Evolutionary conservation across 2,113 vertebrate species (phyloP).

Genomic region (Hypanus sabinus): DNA sequence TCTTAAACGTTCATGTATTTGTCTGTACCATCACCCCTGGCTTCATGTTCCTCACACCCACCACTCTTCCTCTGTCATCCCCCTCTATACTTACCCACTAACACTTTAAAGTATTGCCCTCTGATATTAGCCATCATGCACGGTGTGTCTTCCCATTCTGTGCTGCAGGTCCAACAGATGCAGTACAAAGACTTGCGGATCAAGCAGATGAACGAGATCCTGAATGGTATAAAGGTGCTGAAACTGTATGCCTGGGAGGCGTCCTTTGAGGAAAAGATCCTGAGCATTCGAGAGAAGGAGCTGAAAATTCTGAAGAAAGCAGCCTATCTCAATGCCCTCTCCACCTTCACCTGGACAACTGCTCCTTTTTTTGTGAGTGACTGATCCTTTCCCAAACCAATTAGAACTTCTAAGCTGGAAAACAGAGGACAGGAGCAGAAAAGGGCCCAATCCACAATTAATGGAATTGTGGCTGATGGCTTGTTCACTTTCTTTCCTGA

Average conservation of each 20-base stretch:
- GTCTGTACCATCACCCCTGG: no score
- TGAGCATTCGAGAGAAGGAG: constrained; percentile 73
- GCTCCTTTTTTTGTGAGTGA: constrained; percentile 79
- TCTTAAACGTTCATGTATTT: no score
- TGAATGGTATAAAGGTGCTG: constrained; percentile 87
- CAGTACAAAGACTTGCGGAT: constrained; percentile 79
- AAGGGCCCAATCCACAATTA: no score
- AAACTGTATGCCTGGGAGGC: constrained; percentile 95
- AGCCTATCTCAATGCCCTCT: constrained; percentile 72
- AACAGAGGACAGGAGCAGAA: no score
- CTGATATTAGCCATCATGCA: no score
- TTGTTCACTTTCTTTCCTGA: no score
- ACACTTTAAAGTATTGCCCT: no score
- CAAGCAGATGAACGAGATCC: constrained; percentile 90
- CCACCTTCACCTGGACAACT: constrained; percentile 77
- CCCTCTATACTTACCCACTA: no score
- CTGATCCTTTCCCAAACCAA: not conserved
- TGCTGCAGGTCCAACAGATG: constrained; percentile 79
- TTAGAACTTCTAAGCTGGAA: no score
- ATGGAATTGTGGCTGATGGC: no score
- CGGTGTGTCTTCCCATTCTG: not conserved
- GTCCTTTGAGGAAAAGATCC: constrained; percentile 74
- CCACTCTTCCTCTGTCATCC: no score
- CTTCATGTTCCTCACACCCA: no score
- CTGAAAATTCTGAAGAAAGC: constrained; percentile 69